phyloP scores from a whole-genome alignment of 1,140 invertebrate genomes.

The Ditylenchus dipsaci region DNA sequence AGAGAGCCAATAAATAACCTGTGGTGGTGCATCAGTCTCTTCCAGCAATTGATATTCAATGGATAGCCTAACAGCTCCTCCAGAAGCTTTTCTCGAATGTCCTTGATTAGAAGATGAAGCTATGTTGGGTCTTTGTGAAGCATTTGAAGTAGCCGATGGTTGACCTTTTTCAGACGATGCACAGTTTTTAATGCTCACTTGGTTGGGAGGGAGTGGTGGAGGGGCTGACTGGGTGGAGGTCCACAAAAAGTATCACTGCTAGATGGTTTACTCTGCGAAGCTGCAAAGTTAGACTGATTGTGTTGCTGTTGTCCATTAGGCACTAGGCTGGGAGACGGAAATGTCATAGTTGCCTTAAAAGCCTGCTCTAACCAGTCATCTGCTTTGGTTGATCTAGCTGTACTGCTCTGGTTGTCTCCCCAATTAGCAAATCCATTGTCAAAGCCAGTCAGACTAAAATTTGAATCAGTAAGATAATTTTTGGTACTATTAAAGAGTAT shows the following conservation, averaged over 20 bases:
- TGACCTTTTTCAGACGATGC: not conserved
- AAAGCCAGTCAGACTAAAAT: too few species aligned
- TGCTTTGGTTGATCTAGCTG: conserved; percentile 18
- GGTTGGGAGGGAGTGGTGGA: conserved; percentile 40
- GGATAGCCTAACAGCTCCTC: conserved; percentile 17
- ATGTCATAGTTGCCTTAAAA: conserved; percentile 25
- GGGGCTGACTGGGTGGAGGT: conserved; percentile 32
- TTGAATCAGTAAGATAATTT: too few species aligned
- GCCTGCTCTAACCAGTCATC: conserved; percentile 46
- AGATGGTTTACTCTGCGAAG: not conserved
- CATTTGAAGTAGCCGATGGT: not conserved
- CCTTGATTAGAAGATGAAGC: not conserved
- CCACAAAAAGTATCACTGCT: conserved; percentile 10
- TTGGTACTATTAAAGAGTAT: too few species aligned
- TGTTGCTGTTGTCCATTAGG: not conserved
- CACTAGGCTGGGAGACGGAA: not conserved
- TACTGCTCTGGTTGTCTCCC: too few species aligned
- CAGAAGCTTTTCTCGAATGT: conserved; percentile 10
- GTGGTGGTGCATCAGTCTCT: conserved; percentile 44
- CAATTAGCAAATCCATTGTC: too few species aligned
- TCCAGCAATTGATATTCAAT: conserved; percentile 47
- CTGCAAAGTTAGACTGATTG: not conserved
- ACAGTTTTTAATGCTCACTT: too few species aligned
- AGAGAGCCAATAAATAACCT: conserved; percentile 24
- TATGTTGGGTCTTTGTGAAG: not conserved